These are phyloP conservation scores for Cygnus olor DNA, from an alignment of 2,797 vertebrate genomes.

Conservation along the genomic window DNA sequence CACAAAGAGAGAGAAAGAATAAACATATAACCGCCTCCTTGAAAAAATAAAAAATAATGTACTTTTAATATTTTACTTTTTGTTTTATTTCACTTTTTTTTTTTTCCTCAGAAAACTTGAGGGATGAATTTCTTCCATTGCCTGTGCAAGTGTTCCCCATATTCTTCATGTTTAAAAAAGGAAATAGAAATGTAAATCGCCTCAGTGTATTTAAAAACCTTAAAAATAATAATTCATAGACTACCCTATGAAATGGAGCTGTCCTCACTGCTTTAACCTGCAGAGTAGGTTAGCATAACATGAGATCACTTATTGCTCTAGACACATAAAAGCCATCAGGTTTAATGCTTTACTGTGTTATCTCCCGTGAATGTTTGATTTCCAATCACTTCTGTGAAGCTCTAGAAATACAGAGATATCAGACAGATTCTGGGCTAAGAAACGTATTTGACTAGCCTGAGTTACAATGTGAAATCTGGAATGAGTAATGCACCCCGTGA, in stretches of 20 bases:
- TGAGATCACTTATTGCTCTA: constrained; percentile 47
- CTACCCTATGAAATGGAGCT: background rate
- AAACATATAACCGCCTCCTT: background rate
- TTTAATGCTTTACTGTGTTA: constrained; percentile 12
- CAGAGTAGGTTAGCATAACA: constrained; percentile 54
- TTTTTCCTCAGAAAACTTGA: background rate
- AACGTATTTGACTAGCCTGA: background rate
- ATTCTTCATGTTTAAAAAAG: background rate
- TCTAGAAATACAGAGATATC: background rate
- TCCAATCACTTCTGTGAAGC: background rate
- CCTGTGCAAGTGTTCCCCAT: background rate
- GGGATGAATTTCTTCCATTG: background rate
- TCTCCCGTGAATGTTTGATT: constrained; percentile 53
- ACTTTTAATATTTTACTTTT: background rate
- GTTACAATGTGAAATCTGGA: background rate
- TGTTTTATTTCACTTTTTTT: background rate
- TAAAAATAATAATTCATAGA: background rate
- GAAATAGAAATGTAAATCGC: constrained; percentile 37
- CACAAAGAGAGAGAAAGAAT: background rate
- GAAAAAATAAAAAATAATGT: background rate
- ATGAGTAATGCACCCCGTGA: background rate
- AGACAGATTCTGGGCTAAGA: background rate
- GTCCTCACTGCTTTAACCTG: constrained; percentile 14
- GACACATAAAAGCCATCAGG: constrained; percentile 28
- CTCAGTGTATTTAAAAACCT: background rate